Conservation (phyloP, 2,888 invertebrate genomes). For the Chloromyia formosa region DNA sequence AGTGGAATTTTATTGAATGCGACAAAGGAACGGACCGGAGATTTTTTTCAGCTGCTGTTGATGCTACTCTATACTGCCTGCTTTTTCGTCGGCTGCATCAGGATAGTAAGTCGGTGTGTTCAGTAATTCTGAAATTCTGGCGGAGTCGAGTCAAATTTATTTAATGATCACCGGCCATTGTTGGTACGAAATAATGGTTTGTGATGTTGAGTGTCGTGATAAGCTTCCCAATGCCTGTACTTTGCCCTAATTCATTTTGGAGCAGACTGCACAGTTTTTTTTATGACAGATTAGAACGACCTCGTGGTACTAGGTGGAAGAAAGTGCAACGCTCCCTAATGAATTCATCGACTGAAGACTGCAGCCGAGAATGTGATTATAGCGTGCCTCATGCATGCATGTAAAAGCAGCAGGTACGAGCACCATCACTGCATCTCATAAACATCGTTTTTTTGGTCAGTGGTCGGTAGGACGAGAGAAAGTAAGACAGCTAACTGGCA, state of each 20-base stretch:
- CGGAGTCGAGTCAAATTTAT: slow-evolving; percentile 30
- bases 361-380: slow-evolving; percentile 27
- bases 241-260: neutral
- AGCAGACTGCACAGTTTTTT: neutral
- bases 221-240: neutral
- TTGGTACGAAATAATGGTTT: slow-evolving; percentile 17
- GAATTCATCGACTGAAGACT: slow-evolving; percentile 10
- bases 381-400: neutral
- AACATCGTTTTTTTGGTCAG: neutral
- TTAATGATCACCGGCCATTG: slow-evolving; percentile 21
- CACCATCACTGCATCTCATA: neutral
- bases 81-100: neutral
- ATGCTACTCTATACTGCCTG: no score
- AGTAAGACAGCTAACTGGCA: no score
- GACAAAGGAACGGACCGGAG: slow-evolving; percentile 25
- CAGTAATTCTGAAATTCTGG: neutral
- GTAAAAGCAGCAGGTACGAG: neutral
- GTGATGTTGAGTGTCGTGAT: slow-evolving; percentile 1
- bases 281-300: slow-evolving; percentile 13
- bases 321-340: neutral
- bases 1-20: slow-evolving; percentile 30
- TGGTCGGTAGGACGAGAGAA: no score
- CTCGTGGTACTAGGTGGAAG: neutral
- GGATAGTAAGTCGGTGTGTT: neutral
- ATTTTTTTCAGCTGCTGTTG: neutral